A percentile compares a stretch with the other conserved stretches of the same genome.
These are phyloP conservation scores for Trinectes maculatus DNA, from an alignment of 2,113 vertebrate genomes.

Conservation along the genomic window DNA sequence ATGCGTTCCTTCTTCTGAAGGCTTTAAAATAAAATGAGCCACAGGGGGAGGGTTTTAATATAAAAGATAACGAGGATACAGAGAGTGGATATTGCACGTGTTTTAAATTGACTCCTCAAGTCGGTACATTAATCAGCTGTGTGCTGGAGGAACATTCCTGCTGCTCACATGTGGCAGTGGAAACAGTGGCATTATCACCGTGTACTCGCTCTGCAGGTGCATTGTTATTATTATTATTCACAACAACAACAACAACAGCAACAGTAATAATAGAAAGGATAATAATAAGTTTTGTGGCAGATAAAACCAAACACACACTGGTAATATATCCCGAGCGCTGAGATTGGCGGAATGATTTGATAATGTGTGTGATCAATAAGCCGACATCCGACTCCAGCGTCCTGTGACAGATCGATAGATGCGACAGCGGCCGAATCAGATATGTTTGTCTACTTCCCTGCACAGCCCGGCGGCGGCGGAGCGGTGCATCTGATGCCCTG, in stretches of 20 bases:
- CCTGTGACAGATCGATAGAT: slow-evolving; percentile 78
- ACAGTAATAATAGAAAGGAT: no score
- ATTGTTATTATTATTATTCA: slow-evolving; percentile 17
- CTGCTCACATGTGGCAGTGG: slow-evolving; percentile 38
- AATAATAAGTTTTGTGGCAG: slow-evolving; percentile 65
- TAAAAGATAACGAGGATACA: no score
- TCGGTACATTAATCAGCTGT: background rate
- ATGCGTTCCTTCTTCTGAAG: background rate
- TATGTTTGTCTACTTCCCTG: slow-evolving; percentile 57
- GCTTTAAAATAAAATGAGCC: background rate
- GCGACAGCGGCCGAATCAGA: slow-evolving; percentile 68
- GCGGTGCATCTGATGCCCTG: slow-evolving; percentile 48
- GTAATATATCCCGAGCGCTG: slow-evolving; percentile 15
- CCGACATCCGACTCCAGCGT: slow-evolving; percentile 76
- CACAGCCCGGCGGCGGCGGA: slow-evolving; percentile 29
- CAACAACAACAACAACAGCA: no score
- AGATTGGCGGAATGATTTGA: slow-evolving; percentile 59
- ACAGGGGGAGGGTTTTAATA: no score
- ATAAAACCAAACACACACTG: slow-evolving; percentile 23
- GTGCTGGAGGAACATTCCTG: background rate
- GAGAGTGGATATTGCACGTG: no score
- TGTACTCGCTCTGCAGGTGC: slow-evolving; percentile 17
- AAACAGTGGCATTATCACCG: slow-evolving; percentile 42
- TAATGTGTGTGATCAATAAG: slow-evolving; percentile 74
- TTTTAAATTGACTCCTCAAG: background rate